Base-by-base conservation (phyloP, 2,113 vertebrate genomes). In the Microcebus lehilahytsara region DNA sequence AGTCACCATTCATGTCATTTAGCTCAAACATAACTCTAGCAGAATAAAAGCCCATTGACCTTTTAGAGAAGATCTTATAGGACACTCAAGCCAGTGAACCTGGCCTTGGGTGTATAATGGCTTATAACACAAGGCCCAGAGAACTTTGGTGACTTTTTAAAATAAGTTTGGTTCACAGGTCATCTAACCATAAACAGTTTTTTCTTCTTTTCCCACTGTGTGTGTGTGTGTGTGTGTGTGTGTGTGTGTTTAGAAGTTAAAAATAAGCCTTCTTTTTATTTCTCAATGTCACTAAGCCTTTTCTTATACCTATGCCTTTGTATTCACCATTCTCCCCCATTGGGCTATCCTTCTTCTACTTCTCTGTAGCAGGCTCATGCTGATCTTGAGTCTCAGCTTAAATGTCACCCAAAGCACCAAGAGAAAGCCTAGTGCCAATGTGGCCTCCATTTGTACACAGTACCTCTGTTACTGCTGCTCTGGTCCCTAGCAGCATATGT, bases 21-120 rank as follows among this genome's bases (percentile, higher is more conserved):
- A 69, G 30, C 95, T 93, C 42, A 97, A 95, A 92, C 51, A 30
- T 25, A 8, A 8, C n/a, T 87, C 30, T 49, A 9, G 30, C 22
- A 90, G 79, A 66, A 97, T 93, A 95, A 97, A 96, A 46, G 46
- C n/a, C 20, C 51, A 42, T 9, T 97, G 96, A 95, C 89, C 86
- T 92, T 96, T 81, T 11, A 93, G 95, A 62, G 30, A 92, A 85
- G 84, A 90, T 83, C 75, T 95, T 93, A 93, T 51, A 30, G 84
- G 64, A 86, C 23, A 60, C 51, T 96, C 69, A 86, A 51, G 66
- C 69, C 92, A 60, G 8, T 32, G 64, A 93, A 79, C 22, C 51
- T 79, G 91, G 22, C 60, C 62, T 87, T 77, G 71, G 25, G 37
- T 89, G 37, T 67, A 20, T 10, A 42, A 66, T 49, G 77, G 72